A percentile compares a stretch with the other conserved stretches of the same genome.
These are phyloP conservation scores for Gambusia affinis DNA, from an alignment of 2,113 vertebrate genomes.

Conservation along the genomic window DNA sequence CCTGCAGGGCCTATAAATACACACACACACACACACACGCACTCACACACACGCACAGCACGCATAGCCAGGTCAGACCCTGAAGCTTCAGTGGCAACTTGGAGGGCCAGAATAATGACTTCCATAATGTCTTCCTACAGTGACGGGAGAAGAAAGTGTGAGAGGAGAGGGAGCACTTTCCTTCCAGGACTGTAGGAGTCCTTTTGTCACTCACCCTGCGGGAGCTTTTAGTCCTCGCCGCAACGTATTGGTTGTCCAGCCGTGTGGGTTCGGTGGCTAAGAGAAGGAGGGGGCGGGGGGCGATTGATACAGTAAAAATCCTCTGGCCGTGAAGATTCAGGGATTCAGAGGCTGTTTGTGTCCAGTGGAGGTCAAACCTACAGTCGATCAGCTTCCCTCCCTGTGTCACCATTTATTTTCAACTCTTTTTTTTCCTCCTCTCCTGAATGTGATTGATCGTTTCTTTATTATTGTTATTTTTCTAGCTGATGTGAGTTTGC, in stretches of 20 bases:
- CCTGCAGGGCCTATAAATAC: conserved; percentile 33
- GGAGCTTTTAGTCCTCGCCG: conserved; percentile 68
- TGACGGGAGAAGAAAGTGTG: conserved; percentile 44
- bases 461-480: conserved; percentile 25
- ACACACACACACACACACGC: conserved; percentile 4
- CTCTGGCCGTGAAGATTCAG: conserved; percentile 14
- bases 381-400: conserved; percentile 58
- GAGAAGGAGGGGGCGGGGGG: conserved; percentile 41
- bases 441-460: conserved; percentile 54
- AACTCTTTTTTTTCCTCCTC: conserved; percentile 1
- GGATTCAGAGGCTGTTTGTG: conserved; percentile 35
- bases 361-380: conserved; percentile 51
- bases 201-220: conserved; percentile 65
- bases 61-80: conserved; percentile 35
- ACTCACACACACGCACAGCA: neutral
- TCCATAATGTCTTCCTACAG: conserved; percentile 63
- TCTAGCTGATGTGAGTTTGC: conserved; percentile 29
- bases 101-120: conserved; percentile 66
- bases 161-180: conserved; percentile 63
- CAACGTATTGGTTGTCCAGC: conserved; percentile 65
- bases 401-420: conserved; percentile 35
- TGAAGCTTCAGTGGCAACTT: conserved; percentile 45
- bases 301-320: conserved; percentile 64
- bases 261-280: conserved; percentile 51
- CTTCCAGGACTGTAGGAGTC: conserved; percentile 55